phyloP scores from a whole-genome alignment of 35 echinoderm and acorn worm species.

The Lytechinus pictus region DNA sequence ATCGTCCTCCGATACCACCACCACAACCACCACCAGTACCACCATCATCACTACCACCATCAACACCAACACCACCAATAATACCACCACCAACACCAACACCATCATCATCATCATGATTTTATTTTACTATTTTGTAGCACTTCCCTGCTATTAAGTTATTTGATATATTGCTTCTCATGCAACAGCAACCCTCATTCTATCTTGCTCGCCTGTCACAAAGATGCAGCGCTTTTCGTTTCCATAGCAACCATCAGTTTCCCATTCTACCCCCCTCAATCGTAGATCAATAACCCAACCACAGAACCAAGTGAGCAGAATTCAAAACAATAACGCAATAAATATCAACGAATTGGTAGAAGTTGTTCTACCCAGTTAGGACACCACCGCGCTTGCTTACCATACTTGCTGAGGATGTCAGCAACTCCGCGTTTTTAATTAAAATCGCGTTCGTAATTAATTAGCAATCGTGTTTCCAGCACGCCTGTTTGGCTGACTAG shows the following conservation, averaged over 20 bases:
- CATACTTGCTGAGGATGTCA: background rate
- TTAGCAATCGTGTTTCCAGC: background rate
- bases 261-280: background rate
- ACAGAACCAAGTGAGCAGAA: background rate
- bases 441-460: constrained; percentile 5
- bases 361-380: background rate
- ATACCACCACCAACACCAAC: no score
- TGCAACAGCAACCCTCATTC: background rate
- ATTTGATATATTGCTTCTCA: background rate
- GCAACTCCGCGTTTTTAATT: constrained; percentile 1
- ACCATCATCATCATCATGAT: no score
- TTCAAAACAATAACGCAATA: background rate
- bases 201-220: background rate
- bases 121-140: no score
- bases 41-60: no score
- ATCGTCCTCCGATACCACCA: background rate
- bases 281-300: background rate
- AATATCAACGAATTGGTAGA: background rate
- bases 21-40: background rate
- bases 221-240: no score
- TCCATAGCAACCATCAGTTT: background rate
- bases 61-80: no score
- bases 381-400: background rate
- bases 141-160: background rate
- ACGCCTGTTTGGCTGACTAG: background rate